Base-by-base conservation (phyloP, 2,797 vertebrate genomes). In the Loris lydekkerianus region DNA sequence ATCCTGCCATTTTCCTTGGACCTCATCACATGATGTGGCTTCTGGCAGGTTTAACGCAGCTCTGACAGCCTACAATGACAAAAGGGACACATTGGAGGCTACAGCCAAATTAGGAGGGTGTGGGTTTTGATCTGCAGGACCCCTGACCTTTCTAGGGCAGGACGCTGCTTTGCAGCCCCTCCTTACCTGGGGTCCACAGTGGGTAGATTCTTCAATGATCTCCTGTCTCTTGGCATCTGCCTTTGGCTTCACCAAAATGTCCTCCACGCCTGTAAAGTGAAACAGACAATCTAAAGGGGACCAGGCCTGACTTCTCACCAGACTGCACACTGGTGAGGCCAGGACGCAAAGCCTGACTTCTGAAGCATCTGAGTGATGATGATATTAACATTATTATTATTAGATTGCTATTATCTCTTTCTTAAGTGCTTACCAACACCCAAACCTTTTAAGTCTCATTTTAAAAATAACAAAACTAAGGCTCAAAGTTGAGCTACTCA, bases 1-100 rank as follows among this genome's bases (percentile, higher is more conserved):
- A 78, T 99, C 99, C 97, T 99, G 99, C 99, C 99, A 99, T 90
- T 98, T 99, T 65, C 98, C 98, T 96, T 93, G 98, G 58, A 99
- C 98, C 86, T 99, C 99, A 1, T 98, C 98, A 87, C 97, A 97
- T 0, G 98, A 98, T 1, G 99, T 97, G 0, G 97, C 94, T 61
- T 98, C 85, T 25, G 99, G 98, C 91, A 99, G 98, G 98, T 99
- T 99, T 97, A 99, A 99, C 0, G 99, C 99, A 60, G 98, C 98
- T 95, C 98, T 98, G 11, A 99, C 98, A 76, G 99, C 99, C 99
- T 99, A 97, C 37, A 88, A 96, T 10, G 53, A 95, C 97, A 97
- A 96, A 49, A 0, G 21, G 15, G 31, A 89, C 31, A 0, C 0
- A 46, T 83, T 23, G 43, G 70, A 78, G 85, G 93, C 63, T 83